Evolutionary conservation across 1,140 invertebrate genomes (phyloP), one percentile per base, ranked within the genome.

Genomic region (Leptonema lineaticorne): DNA sequence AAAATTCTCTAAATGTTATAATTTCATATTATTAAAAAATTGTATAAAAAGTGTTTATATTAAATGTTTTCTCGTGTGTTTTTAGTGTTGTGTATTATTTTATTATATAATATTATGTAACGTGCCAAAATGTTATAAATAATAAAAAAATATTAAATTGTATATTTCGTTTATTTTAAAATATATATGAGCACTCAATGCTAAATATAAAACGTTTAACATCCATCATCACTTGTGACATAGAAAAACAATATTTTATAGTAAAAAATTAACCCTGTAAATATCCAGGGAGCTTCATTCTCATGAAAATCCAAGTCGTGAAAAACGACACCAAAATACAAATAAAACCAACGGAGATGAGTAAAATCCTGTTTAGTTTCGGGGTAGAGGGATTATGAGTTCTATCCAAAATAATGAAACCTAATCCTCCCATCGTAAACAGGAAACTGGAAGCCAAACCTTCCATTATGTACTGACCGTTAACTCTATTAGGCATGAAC

Each of bases 401-500:
- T 72, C 94, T 89, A 79, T 99, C 97, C 50, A 99, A 81, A 67
- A 99, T 91, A 8, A 99, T 95, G 80, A 99, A 98, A 3, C 97
- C 97, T 27, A 99, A 80, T 1, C 96, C 96, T 53, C 97, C 96
- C 45, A 98, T 83, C 0, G 94, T 95, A 79, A 99, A 99, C 4
- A 99, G 84, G 76, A 99, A 98, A 80, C 94, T 96, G 24, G 95
- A 95, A 11, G 96, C 96, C 64, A 99, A 81, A 0, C 97, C 97
- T 85, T 99, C 96, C 93, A 99, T 97, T 37, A 99, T 99, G 76
- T 98, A 99, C 79, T 99, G 96, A 0, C 96, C 97, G 83, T 99
- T 99, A 0, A 99, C 95, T 74, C 97, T 83, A 78, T 98, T 97
- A 0, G 96, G 95, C 95, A 99, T 97, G 78, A 99, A 98, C 1